These are phyloP conservation scores for Rhinichthys osculus DNA, from an alignment of 2,797 vertebrate genomes.

Conservation along the genomic window DNA sequence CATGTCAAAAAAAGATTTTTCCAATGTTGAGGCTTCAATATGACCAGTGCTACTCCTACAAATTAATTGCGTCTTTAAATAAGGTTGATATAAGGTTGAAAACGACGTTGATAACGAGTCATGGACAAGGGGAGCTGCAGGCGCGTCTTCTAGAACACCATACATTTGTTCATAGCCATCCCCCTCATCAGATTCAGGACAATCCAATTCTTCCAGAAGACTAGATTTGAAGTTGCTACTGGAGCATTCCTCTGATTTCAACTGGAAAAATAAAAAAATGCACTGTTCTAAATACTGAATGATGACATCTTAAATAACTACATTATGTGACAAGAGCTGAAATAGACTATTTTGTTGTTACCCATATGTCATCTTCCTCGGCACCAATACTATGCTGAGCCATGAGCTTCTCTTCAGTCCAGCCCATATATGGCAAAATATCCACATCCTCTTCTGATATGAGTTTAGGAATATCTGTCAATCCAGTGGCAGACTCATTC, in stretches of 20 bases:
- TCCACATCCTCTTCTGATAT: constrained; percentile 84
- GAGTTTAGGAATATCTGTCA: constrained; percentile 78
- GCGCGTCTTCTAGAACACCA: fast-evolving
- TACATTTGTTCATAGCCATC: fast-evolving
- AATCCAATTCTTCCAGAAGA: neutral
- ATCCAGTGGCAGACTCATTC: constrained; percentile 62
- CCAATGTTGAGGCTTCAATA: neutral
- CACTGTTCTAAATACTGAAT: neutral
- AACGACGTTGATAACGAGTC: too few species aligned
- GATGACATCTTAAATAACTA: neutral
- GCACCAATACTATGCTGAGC: neutral
- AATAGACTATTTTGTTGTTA: neutral
- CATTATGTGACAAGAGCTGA: neutral
- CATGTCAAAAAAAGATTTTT: neutral
- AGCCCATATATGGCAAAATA: constrained; percentile 82
- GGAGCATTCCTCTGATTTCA: neutral
- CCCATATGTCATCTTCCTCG: neutral
- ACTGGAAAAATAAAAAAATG: neutral
- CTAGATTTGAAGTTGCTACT: neutral
- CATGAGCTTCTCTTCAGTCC: constrained; percentile 60
- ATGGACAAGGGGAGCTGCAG: neutral
- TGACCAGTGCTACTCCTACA: fast-evolving
- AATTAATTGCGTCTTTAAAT: neutral
- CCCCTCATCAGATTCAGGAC: neutral
- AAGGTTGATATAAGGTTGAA: too few species aligned